Conservation (phyloP, 2,113 vertebrate genomes). For the Hippoglossus stenolepis region DNA sequence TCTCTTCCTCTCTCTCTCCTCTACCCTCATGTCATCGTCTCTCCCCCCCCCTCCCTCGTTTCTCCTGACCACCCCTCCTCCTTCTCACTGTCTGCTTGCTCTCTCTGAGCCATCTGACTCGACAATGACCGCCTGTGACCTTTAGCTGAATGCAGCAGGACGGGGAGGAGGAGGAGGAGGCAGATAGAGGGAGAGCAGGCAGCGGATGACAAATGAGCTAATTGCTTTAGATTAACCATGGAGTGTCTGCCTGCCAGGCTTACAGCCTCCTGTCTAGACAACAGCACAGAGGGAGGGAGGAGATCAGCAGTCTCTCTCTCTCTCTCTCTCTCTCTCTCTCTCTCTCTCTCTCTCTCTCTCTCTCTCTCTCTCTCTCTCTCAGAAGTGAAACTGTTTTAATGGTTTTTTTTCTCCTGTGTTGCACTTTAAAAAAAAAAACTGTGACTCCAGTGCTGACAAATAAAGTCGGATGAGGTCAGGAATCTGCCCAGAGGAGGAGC, state of each 20-base stretch:
- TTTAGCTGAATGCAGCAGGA: conserved; percentile 65
- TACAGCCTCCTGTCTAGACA: conserved; percentile 70
- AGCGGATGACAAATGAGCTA: conserved; percentile 75
- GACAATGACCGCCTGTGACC: conserved; percentile 63
- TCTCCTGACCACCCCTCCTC: neutral
- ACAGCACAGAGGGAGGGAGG: conserved; percentile 63
- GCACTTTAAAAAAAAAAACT: neutral
- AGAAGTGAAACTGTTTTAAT: too few species aligned
- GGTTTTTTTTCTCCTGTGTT: neutral
- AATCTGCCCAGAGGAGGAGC: too few species aligned
- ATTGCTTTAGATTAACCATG: conserved; percentile 75
- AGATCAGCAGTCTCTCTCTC: conserved; percentile 1
- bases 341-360: neutral
- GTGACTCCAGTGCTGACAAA: too few species aligned
- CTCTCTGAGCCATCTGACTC: conserved; percentile 65
- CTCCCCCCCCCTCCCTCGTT: neutral
- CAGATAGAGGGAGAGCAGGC: conserved; percentile 62
- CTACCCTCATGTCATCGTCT: neutral
- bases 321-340: neutral
- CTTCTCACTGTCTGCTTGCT: conserved; percentile 14
- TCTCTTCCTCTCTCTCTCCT: neutral
- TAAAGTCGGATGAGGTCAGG: too few species aligned
- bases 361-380: neutral
- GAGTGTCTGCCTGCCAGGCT: conserved; percentile 67
- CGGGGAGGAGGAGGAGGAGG: conserved; percentile 58